These are phyloP conservation scores for Sinohyriopsis cumingii DNA, from an alignment of 2,888 invertebrate species.

Conservation along the genomic window DNA sequence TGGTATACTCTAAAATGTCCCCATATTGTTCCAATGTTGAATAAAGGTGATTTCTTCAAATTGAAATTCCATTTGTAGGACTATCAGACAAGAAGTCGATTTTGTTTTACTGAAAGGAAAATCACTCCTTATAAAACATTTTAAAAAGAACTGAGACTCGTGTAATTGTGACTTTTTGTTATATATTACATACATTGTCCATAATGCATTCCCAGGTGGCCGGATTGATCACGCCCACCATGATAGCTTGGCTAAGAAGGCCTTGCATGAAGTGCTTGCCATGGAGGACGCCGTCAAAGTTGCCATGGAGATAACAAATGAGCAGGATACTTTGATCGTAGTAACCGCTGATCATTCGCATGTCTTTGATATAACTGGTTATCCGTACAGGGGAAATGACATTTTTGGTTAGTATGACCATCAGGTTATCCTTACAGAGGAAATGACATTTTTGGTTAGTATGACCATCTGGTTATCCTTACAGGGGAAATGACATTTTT, in stretches of 20 bases:
- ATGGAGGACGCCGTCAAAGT: slow-evolving; percentile 81
- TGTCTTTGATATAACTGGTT: slow-evolving; percentile 65
- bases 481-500: slow-evolving; percentile 58
- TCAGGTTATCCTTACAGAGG: slow-evolving; percentile 34
- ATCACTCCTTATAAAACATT: no score
- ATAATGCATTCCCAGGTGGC: slow-evolving; percentile 50
- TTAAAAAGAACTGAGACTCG: not conserved
- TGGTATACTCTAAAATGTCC: no score
- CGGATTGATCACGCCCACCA: slow-evolving; percentile 75
- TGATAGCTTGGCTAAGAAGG: slow-evolving; percentile 75
- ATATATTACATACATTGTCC: no score
- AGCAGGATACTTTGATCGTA: slow-evolving; percentile 84
- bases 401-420: slow-evolving; percentile 43
- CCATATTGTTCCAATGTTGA: no score
- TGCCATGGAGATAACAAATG: slow-evolving; percentile 76
- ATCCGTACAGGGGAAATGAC: slow-evolving; percentile 59
- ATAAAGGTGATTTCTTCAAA: no score
- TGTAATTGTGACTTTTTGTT: not conserved
- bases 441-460: slow-evolving; percentile 55
- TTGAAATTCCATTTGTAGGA: no score
- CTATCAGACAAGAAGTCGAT: no score
- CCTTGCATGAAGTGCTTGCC: slow-evolving; percentile 85
- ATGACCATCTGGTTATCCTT: slow-evolving; percentile 59
- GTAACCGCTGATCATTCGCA: slow-evolving; percentile 74
- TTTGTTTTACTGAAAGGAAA: no score